Base-by-base conservation (phyloP, 1,140 invertebrate species). In the Drosophila sulfurigaster region DNA sequence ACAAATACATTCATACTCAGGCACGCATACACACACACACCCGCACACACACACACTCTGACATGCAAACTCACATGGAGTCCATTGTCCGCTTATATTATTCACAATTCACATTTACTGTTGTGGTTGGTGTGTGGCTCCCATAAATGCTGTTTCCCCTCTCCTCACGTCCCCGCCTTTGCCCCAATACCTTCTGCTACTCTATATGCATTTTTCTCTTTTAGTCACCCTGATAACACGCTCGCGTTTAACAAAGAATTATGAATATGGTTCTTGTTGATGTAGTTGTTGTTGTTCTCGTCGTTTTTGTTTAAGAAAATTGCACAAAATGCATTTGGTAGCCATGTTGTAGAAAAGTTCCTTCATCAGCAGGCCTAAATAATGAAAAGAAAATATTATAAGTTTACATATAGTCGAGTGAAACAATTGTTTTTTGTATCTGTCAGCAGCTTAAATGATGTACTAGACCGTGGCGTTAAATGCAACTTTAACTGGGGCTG, bases 311-410 rank as follows among this genome's bases (percentile, higher is more conserved):
- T 58, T 41, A 67, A 74, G 52, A 75, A 81, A 81, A 78, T 76
- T 81, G 63, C 81, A 89, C 78, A 59, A 90, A 85, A 72, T 85
- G 78, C 81, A 85, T 54, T 89, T 78, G 51, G 64, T 63, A 75
- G 69, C 58, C 54, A 76, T 46, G 43, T 38, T 51, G 45, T 58
- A 52, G 45, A 52, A 63, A 68, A 30, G 60, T 45, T 38, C 66
- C 81, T 86, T 65, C 80, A 85, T 89, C 85, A 89, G 85, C 85
- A 89, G 48, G 85, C 85, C 85, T 89, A 81, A 59, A 60, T 63
- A 65, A 16, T 15, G 28, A 64, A 79, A 67, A 57, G 58, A 69
- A 75, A 74, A 64, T 54, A 66, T 45, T 59, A 60, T 38, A 64
- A 45, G 56, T 46, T 30, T 51, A 16, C n/a, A 20, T 25, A 35